A percentile compares a stretch with the other conserved stretches of the same genome.
These are phyloP conservation scores for Maylandia zebra DNA, from an alignment of 2,113 vertebrate genomes.

Conservation along the genomic window DNA sequence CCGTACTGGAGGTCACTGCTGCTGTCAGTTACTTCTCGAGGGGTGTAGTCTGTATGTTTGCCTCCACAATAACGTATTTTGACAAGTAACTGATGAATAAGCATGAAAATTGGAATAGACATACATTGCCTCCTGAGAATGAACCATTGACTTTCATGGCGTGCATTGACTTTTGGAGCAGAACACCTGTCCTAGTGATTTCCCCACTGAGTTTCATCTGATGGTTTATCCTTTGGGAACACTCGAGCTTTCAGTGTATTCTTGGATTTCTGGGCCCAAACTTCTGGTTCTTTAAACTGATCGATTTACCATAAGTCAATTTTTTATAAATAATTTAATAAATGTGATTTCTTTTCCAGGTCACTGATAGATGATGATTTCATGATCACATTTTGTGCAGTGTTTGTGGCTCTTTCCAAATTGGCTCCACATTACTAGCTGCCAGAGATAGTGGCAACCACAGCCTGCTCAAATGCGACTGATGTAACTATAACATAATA, in stretches of 20 bases:
- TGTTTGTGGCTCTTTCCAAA: not conserved
- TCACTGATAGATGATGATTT: not conserved
- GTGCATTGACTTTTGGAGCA: not conserved
- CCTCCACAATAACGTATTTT: not conserved
- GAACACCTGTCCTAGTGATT: not conserved
- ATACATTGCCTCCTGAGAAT: not conserved
- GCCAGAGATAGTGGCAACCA: not conserved
- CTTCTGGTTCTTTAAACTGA: not conserved
- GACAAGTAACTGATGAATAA: not conserved
- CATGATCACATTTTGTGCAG: not conserved
- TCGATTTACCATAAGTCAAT: rapidly evolving
- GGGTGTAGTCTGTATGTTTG: not conserved
- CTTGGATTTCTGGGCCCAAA: too few relatives aligned
- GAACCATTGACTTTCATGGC: not conserved
- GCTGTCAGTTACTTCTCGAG: not conserved
- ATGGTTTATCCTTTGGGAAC: not conserved
- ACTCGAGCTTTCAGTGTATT: not conserved
- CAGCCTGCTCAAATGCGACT: not conserved
- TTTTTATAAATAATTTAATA: not conserved
- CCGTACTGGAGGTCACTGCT: not conserved
- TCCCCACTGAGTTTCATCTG: not conserved
- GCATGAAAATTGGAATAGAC: not conserved
- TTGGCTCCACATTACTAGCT: not conserved
- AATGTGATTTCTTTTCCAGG: not conserved
- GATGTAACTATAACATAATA: not conserved